Evolutionary conservation across 2,797 vertebrate species (phyloP), one percentile per base, ranked within the genome.

Genomic region (Myiotriccus ornatus): DNA sequence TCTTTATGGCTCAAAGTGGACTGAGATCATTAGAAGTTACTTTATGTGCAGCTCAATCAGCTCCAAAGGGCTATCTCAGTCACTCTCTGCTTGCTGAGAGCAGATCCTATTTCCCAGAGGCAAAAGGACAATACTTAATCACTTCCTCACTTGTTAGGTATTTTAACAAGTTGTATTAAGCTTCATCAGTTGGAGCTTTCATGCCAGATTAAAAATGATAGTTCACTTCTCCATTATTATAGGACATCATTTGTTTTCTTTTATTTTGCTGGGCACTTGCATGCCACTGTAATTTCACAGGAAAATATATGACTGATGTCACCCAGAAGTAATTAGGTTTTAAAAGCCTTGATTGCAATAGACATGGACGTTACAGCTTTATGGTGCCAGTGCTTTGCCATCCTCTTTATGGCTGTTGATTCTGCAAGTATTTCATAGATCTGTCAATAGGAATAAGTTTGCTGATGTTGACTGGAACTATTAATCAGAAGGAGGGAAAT

Each of bases 261-360:
- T 96, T 97, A 88, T 96, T 96, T 94, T 91, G 82, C 91, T n/a
- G 93, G 93, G 90, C 86, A 96, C 84, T 96, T 52, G 84, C 80
- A 83, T 95, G 94, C 84, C 96, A 91, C 80, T 57, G 84, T 95
- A 95, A 96, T 94, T 97, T 95, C 94, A 93, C 95, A 96, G 2
- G 71, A 94, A 97, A 97, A 96, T 97, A 95, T 97, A 97, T 90
- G 92, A 97, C 94, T 89, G 92, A 97, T 97, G 96, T 97, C 96
- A 97, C 93, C 84, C 71, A 95, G 94, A 96, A 94, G 92, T 97
- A 97, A 97, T 97, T 97, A 97, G 96, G 93, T 96, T 97, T 97
- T 97, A 97, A 97, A 96, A 96, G 94, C 93, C 92, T 94, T 97
- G 94, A 97, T 97, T 96, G 97, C 94, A 84, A 89, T 75, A 97